These are phyloP conservation scores for Notechis scutatus DNA, from an alignment of 2,113 vertebrate species.

Conservation along the genomic window DNA sequence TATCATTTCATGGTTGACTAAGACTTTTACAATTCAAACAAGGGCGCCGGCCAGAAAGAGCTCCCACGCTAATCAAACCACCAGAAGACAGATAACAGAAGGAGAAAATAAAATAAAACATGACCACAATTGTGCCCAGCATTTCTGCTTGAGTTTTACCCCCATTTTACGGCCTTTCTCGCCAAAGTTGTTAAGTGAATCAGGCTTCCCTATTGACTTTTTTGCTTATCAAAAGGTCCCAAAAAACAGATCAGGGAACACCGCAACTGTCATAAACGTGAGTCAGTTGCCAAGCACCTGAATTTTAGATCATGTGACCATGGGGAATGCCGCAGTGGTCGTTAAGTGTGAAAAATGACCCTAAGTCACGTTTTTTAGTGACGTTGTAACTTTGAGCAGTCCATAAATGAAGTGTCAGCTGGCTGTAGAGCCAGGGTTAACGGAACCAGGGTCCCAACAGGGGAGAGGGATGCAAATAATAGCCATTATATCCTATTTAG, in stretches of 20 bases:
- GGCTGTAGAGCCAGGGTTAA: neutral
- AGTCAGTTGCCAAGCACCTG: too few relatives aligned
- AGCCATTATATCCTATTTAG: neutral
- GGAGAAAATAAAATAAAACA: neutral
- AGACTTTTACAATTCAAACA: neutral
- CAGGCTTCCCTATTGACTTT: too few relatives aligned
- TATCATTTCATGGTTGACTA: neutral
- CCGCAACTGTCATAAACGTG: fast-evolving
- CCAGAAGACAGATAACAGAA: neutral
- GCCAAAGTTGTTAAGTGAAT: too few relatives aligned
- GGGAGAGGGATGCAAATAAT: neutral
- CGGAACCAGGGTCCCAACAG: neutral
- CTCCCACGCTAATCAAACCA: neutral
- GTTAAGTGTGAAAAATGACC: too few relatives aligned
- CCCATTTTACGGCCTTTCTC: neutral
- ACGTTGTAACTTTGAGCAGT: too few relatives aligned
- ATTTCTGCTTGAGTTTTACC: too few relatives aligned
- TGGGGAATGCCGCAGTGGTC: too few relatives aligned
- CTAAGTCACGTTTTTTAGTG: too few relatives aligned
- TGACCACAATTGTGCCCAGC: neutral
- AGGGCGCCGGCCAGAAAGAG: neutral
- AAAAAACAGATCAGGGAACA: too few relatives aligned
- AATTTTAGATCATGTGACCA: too few relatives aligned
- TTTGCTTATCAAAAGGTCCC: too few relatives aligned
- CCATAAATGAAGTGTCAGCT: too few relatives aligned